phyloP scores from a whole-genome alignment of 2,888 invertebrate species.

The Loripinus fragilis region DNA sequence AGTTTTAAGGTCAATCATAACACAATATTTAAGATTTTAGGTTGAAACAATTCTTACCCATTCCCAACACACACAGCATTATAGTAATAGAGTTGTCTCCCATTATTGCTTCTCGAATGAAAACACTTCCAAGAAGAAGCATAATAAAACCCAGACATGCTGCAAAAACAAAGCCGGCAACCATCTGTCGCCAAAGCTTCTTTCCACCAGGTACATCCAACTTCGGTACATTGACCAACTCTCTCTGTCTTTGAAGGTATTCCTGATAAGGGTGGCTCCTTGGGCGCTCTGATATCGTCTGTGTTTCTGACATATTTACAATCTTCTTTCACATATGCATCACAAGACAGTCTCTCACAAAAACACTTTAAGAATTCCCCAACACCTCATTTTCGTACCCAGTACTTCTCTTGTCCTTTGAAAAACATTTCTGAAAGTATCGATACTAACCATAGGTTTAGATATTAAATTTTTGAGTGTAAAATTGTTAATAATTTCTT shows the following conservation, averaged over 20 bases:
- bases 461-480: no score
- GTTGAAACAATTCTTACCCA: slow-evolving; percentile 71
- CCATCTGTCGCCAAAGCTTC: slow-evolving; percentile 76
- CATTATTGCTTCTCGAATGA: slow-evolving; percentile 73
- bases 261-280: slow-evolving; percentile 49
- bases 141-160: slow-evolving; percentile 75
- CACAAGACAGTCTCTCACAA: no score
- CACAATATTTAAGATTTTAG: no score
- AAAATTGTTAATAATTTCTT: no score
- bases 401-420: no score
- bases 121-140: slow-evolving; percentile 75
- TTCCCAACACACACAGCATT: slow-evolving; percentile 80
- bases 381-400: no score
- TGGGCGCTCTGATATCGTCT: slow-evolving; percentile 38
- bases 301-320: slow-evolving; percentile 16
- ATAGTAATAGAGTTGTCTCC: slow-evolving; percentile 76
- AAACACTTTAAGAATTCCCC: no score
- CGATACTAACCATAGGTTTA: no score
- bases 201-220: slow-evolving; percentile 59
- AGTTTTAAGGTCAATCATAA: no score
- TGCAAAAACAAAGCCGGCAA: slow-evolving; percentile 76
- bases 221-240: slow-evolving; percentile 28
- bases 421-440: no score
- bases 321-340: no score
- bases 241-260: slow-evolving; percentile 39